These are phyloP conservation scores for Rhynchopsitta pachyrhyncha DNA, from an alignment of 2,113 vertebrate species.

Conservation along the genomic window DNA sequence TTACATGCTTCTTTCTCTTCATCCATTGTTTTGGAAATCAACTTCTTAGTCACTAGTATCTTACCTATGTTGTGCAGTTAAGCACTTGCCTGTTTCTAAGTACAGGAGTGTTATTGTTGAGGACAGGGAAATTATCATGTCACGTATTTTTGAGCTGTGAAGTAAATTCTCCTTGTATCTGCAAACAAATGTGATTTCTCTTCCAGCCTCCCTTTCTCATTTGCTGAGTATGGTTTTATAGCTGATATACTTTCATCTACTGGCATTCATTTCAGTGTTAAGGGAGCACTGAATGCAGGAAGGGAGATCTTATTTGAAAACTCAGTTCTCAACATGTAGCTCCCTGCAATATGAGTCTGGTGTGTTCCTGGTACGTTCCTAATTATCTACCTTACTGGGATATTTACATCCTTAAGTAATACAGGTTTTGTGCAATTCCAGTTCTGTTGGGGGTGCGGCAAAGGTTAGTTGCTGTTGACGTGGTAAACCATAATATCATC, in stretches of 20 bases:
- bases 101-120: background rate
- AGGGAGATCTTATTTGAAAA: background rate
- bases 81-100: background rate
- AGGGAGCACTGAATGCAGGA: background rate
- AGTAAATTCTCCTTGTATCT: background rate
- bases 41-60: background rate
- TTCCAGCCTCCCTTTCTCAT: background rate
- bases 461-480: background rate
- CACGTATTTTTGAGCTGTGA: background rate
- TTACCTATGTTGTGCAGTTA: background rate
- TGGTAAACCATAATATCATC: background rate
- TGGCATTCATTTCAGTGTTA: background rate
- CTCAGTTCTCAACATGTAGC: background rate
- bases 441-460: background rate
- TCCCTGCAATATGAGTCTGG: background rate
- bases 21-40: background rate
- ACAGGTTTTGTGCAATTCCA: background rate
- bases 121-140: background rate
- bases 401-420: background rate
- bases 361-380: background rate
- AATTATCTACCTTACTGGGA: background rate
- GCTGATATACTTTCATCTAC: background rate
- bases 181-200: background rate
- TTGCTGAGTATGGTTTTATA: background rate
- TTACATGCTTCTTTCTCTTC: background rate